Evolutionary conservation across 2,888 invertebrate genomes (phyloP).

Genomic region (Agriopis marginaria): DNA sequence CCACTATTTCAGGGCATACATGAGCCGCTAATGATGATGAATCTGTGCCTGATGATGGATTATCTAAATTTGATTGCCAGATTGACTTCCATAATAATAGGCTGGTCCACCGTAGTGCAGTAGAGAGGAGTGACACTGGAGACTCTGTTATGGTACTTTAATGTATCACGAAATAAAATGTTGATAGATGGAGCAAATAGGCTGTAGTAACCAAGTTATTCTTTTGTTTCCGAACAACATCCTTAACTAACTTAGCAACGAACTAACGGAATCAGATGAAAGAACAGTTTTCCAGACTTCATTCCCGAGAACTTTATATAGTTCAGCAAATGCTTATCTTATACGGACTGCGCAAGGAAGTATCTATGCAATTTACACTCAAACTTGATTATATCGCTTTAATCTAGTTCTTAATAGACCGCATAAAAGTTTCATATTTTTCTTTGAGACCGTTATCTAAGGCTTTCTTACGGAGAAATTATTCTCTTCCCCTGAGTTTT

Average conservation of each 20-base stretch:
- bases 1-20: too few relatives aligned
- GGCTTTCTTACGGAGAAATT: conserved; percentile 28
- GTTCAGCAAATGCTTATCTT: conserved; percentile 39
- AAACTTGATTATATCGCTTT: conserved; percentile 59
- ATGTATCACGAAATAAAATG: too few relatives aligned
- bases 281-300: conserved; percentile 26
- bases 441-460: conserved; percentile 38
- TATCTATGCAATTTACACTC: conserved; percentile 54
- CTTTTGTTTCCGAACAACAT: conserved; percentile 1
- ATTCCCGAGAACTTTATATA: conserved; percentile 23
- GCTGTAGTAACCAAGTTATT: background rate
- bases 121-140: too few relatives aligned
- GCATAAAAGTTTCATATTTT: conserved; percentile 56
- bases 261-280: conserved; percentile 16
- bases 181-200: background rate
- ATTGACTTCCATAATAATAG: too few relatives aligned
- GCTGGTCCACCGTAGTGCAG: too few relatives aligned
- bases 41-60: too few relatives aligned
- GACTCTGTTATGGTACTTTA: too few relatives aligned
- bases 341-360: conserved; percentile 41
- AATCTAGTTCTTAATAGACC: conserved; percentile 58
- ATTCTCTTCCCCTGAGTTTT: conserved; percentile 23
- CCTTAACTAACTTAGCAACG: background rate
- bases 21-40: too few relatives aligned
- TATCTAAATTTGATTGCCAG: too few relatives aligned